These are phyloP conservation scores for Eupeodes luniger DNA, from an alignment of 2,888 invertebrate species.

Conservation along the genomic window DNA sequence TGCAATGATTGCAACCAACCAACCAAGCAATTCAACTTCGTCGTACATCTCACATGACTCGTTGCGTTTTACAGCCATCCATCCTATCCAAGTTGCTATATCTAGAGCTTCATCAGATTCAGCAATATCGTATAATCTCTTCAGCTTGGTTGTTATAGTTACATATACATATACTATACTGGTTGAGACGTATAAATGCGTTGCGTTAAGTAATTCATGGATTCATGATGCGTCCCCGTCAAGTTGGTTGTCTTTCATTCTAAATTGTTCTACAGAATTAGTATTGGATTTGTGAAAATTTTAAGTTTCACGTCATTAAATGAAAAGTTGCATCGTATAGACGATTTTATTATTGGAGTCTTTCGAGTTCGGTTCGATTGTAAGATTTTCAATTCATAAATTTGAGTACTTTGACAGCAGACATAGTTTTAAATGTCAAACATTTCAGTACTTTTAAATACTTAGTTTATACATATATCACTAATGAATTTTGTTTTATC, in stretches of 20 bases:
- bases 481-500: background rate
- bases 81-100: background rate
- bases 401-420: no score
- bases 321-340: no score
- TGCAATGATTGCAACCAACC: conserved; percentile 3
- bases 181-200: conserved; percentile 18
- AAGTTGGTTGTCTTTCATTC: background rate
- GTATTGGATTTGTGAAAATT: background rate
- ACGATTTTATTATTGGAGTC: no score
- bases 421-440: no score
- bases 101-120: background rate
- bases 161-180: background rate
- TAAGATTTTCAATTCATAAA: no score
- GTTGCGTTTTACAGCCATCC: conserved; percentile 26
- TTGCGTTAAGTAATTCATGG: conserved; percentile 64
- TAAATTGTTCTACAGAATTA: background rate
- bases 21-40: conserved; percentile 20
- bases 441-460: no score
- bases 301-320: background rate
- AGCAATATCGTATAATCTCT: background rate
- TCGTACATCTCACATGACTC: conserved; percentile 44
- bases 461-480: no score
- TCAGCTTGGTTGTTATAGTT: background rate
- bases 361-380: no score
- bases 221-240: conserved; percentile 32